Conservation (phyloP, 1,140 invertebrate species). For the Hycleus phaleratus region DNA sequence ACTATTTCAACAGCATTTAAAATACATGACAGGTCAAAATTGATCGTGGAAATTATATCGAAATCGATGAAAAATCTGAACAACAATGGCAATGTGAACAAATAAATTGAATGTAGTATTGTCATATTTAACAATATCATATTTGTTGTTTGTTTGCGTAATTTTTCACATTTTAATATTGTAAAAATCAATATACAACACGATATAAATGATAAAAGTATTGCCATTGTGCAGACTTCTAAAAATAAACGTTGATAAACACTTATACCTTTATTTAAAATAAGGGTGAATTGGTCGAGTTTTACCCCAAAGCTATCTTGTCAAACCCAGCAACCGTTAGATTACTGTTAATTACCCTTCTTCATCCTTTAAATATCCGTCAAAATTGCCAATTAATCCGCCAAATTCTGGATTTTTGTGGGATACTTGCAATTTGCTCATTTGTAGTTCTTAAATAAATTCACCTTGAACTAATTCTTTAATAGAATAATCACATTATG, state of each 20-base stretch:
- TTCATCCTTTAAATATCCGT: too few relatives aligned
- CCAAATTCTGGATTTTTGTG: too few relatives aligned
- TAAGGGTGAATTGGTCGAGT: too few relatives aligned
- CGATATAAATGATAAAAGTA: slow-evolving; percentile 3
- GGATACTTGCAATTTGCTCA: too few relatives aligned
- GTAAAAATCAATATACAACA: slow-evolving; percentile 13
- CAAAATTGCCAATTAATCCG: too few relatives aligned
- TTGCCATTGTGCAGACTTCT: slow-evolving; percentile 7
- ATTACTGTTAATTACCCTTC: too few relatives aligned
- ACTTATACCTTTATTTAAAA: not conserved
- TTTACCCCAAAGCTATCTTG: too few relatives aligned
- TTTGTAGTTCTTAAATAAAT: too few relatives aligned
- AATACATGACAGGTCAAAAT: not conserved
- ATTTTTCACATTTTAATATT: slow-evolving; percentile 12
- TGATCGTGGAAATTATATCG: not conserved
- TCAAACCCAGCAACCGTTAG: too few relatives aligned
- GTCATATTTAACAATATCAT: slow-evolving; percentile 14
- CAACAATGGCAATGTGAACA: not conserved
- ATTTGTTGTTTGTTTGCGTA: slow-evolving; percentile 10
- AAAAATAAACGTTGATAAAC: slow-evolving; percentile 2
- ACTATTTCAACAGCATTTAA: not conserved
- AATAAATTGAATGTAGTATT: slow-evolving; percentile 5
- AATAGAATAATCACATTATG: too few relatives aligned
- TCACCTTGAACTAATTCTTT: too few relatives aligned
- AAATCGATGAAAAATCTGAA: not conserved